These are phyloP conservation scores for Danio albolineatus DNA, from an alignment of 2,797 vertebrate species.

Conservation along the genomic window DNA sequence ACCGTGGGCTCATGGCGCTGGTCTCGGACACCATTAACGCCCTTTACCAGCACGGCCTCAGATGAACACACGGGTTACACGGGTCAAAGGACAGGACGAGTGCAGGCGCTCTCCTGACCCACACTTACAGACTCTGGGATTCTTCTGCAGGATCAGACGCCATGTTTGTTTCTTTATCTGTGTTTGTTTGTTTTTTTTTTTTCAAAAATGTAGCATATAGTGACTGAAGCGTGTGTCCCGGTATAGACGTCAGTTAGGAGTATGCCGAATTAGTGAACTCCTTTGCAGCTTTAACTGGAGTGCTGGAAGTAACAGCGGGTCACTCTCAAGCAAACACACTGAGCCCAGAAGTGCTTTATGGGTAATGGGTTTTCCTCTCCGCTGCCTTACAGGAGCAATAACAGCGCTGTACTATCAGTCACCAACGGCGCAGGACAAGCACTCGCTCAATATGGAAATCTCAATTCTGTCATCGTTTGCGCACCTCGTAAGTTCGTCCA, in stretches of 20 bases:
- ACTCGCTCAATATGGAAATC: constrained; percentile 16
- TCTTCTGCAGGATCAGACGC: constrained; percentile 75
- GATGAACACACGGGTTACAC: constrained; percentile 64
- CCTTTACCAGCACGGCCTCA: constrained; percentile 69
- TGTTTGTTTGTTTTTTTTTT: constrained; percentile 47
- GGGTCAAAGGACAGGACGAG: constrained; percentile 45
- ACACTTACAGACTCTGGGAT: constrained; percentile 54
- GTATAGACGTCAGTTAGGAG: constrained; percentile 43
- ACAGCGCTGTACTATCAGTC: constrained; percentile 49
- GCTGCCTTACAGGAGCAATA: constrained; percentile 62
- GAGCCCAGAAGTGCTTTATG: constrained; percentile 54
- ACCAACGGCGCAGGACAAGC: constrained; percentile 16
- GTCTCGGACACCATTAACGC: constrained; percentile 75
- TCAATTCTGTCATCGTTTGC: not conserved
- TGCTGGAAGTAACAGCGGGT: not conserved
- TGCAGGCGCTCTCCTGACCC: constrained; percentile 49
- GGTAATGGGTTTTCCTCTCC: constrained; percentile 46
- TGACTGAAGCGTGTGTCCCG: constrained; percentile 50
- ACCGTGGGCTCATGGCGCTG: constrained; percentile 73
- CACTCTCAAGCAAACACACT: constrained; percentile 10
- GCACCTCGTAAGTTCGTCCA: not conserved
- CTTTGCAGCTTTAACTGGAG: constrained; percentile 18
- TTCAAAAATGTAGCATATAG: constrained; percentile 65
- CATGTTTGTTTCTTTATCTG: constrained; percentile 40
- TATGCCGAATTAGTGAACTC: constrained; percentile 16